phyloP scores from a whole-genome alignment of 2,888 invertebrate genomes.

The Aquatica leii region DNA sequence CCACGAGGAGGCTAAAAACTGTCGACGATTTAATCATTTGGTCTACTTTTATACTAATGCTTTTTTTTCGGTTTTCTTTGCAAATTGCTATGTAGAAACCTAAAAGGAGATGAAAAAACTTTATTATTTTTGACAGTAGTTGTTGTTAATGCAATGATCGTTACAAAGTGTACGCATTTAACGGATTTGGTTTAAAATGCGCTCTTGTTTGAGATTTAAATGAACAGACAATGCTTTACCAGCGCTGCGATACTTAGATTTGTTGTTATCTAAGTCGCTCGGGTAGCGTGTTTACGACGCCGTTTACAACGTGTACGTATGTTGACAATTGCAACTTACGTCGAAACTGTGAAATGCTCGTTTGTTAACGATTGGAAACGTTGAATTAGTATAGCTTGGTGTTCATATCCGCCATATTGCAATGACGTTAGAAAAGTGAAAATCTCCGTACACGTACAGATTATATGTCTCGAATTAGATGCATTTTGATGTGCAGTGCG shows the following conservation, averaged over 20 bases:
- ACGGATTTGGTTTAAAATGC: too few relatives aligned
- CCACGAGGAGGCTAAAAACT: constrained; percentile 76
- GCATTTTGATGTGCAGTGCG: constrained; percentile 69
- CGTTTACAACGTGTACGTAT: constrained; percentile 42
- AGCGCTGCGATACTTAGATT: constrained; percentile 67
- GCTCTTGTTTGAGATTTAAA: neutral
- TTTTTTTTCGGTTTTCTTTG: constrained; percentile 59
- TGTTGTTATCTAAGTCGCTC: constrained; percentile 29
- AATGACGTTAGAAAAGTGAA: constrained; percentile 90
- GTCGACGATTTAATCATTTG: constrained; percentile 63
- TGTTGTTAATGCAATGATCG: too few relatives aligned
- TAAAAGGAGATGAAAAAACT: constrained; percentile 30
- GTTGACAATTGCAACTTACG: constrained; percentile 43
- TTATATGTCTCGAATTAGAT: constrained; percentile 72
- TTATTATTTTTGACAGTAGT: too few relatives aligned
- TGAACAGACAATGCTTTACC: constrained; percentile 64
- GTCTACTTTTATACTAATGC: constrained; percentile 57
- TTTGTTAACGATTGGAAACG: constrained; percentile 64
- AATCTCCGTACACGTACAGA: constrained; percentile 77
- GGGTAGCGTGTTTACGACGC: constrained; percentile 16
- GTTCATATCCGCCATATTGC: constrained; percentile 91
- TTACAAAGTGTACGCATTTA: too few relatives aligned
- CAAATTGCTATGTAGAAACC: constrained; percentile 52
- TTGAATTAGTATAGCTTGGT: constrained; percentile 80
- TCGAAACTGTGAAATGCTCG: constrained; percentile 55